Conservation (phyloP, 2,888 invertebrate species). For the Limenitis camilla region DNA sequence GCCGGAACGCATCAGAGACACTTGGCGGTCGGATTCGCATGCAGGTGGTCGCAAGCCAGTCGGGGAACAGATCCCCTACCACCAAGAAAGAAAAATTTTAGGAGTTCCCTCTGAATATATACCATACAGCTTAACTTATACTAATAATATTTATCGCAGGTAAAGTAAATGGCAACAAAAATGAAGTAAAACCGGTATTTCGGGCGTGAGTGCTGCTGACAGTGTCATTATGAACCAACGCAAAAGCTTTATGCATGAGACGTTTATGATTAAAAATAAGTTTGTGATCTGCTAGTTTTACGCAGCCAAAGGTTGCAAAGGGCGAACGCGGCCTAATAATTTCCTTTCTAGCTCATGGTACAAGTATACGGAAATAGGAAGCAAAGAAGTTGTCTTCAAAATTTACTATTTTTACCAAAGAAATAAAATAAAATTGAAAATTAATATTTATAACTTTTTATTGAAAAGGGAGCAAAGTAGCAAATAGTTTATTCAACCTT, state of each 20-base stretch:
- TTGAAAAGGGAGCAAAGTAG: no score
- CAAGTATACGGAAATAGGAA: slow-evolving; percentile 22
- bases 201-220: slow-evolving; percentile 31
- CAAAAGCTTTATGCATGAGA: slow-evolving; percentile 43
- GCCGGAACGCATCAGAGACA: no score
- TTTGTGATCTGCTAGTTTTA: slow-evolving; percentile 47
- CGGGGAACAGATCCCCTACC: no score
- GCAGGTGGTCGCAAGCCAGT: no score
- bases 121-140: not conserved
- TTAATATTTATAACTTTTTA: no score
- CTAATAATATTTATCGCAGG: not conserved
- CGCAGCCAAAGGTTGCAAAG: slow-evolving; percentile 46
- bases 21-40: no score
- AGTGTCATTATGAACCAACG: slow-evolving; percentile 37
- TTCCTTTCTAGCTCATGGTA: slow-evolving; percentile 43
- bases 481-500: no score
- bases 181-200: slow-evolving; percentile 6
- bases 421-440: no score
- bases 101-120: no score
- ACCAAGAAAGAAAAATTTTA: no score
- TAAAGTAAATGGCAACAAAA: not conserved
- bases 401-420: no score
- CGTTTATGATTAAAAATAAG: slow-evolving; percentile 62
- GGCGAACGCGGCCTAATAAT: slow-evolving; percentile 54
- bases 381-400: not conserved